phyloP scores from a whole-genome alignment of 2,113 vertebrate genomes.

The Poeciliopsis turrubarensis region DNA sequence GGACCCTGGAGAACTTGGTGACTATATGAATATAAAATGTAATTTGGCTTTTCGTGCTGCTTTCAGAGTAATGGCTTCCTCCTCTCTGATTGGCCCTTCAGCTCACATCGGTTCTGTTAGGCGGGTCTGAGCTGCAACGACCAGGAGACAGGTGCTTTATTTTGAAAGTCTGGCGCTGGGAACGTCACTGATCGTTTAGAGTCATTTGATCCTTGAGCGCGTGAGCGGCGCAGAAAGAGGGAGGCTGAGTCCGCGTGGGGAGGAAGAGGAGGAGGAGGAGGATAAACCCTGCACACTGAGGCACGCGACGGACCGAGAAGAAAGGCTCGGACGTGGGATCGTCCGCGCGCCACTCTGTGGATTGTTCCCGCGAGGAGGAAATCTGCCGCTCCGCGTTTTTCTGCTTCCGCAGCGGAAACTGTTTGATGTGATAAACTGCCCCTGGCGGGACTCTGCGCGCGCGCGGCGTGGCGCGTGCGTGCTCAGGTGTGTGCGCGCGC shows the following conservation, averaged over 20 bases:
- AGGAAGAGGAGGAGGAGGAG: slow-evolving; percentile 7
- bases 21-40: too few species aligned
- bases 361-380: slow-evolving; percentile 8
- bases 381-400: background rate
- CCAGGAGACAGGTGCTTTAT: slow-evolving; percentile 27
- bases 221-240: slow-evolving; percentile 14
- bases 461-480: background rate
- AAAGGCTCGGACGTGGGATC: slow-evolving; percentile 23
- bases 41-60: too few species aligned
- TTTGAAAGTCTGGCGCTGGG: slow-evolving; percentile 26
- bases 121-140: too few species aligned
- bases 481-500: slow-evolving; percentile 11
- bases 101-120: too few species aligned
- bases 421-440: slow-evolving; percentile 8
- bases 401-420: background rate
- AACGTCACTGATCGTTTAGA: background rate
- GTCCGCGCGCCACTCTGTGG: slow-evolving; percentile 14
- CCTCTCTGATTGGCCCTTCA: too few species aligned
- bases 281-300: slow-evolving; percentile 18
- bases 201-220: slow-evolving; percentile 2
- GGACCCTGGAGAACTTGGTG: too few species aligned
- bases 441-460: slow-evolving; percentile 22
- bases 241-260: slow-evolving; percentile 13
- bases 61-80: too few species aligned
- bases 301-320: slow-evolving; percentile 22